Conservation (phyloP, 1,140 invertebrate species). For the Physella acuta region DNA sequence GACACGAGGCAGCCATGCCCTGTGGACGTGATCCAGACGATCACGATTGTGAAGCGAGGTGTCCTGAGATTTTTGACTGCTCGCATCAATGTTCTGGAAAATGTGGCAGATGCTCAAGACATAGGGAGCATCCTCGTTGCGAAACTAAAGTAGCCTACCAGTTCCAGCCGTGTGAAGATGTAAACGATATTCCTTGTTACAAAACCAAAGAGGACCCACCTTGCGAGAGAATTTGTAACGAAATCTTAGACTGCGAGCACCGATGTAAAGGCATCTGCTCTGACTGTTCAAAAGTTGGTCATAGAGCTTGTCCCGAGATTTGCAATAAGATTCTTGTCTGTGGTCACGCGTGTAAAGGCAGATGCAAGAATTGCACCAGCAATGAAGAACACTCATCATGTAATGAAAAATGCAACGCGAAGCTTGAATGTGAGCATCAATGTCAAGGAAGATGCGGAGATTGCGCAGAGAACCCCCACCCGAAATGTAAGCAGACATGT, state of each 20-base stretch:
- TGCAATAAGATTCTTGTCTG: no score
- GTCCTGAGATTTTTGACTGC: conserved; percentile 40
- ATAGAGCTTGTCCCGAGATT: no score
- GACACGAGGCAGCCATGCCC: conserved; percentile 21
- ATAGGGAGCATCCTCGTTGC: neutral
- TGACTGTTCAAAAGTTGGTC: no score
- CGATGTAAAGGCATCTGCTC: neutral
- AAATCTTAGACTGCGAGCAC: neutral
- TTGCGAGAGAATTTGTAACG: neutral
- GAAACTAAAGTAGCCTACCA: neutral
- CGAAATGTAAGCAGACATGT: no score
- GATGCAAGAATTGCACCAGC: neutral
- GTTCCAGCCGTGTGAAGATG: neutral
- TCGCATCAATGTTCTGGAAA: conserved; percentile 61
- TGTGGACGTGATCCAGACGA: conserved; percentile 62
- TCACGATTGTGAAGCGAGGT: conserved; percentile 37
- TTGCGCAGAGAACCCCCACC: neutral
- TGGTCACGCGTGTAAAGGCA: neutral
- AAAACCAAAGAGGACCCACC: neutral
- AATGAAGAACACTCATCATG: neutral
- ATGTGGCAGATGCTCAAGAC: conserved; percentile 62
- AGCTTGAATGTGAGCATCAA: neutral
- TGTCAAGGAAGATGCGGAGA: neutral
- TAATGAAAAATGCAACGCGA: neutral
- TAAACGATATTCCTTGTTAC: neutral